These are phyloP conservation scores for Pterostichus madidus DNA, from an alignment of 2,888 invertebrate genomes.

Conservation along the genomic window DNA sequence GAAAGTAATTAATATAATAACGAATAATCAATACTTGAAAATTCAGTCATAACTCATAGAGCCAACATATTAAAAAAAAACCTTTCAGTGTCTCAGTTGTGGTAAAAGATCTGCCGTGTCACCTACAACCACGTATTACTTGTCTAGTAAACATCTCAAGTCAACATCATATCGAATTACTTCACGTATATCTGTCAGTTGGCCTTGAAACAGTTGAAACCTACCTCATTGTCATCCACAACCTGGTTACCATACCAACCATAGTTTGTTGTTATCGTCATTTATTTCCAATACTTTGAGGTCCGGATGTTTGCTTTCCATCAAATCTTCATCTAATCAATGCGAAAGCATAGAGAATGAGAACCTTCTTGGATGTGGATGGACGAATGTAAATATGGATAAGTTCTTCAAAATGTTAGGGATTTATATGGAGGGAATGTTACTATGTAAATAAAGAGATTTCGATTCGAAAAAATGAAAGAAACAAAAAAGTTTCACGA, in stretches of 20 bases:
- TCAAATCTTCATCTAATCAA: background rate
- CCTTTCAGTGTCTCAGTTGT: background rate
- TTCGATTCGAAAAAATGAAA: background rate
- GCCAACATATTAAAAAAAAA: background rate
- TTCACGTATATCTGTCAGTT: slow-evolving; percentile 12
- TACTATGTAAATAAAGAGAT: slow-evolving; percentile 27
- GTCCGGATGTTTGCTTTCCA: slow-evolving; percentile 11
- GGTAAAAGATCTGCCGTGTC: slow-evolving; percentile 41
- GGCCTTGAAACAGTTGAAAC: slow-evolving; percentile 33
- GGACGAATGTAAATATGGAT: slow-evolving; percentile 59
- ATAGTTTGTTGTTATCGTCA: background rate
- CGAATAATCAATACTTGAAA: too few species aligned
- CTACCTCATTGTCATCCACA: background rate
- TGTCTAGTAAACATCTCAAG: slow-evolving; percentile 18
- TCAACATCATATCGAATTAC: slow-evolving; percentile 35
- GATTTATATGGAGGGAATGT: slow-evolving; percentile 8
- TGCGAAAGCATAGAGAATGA: too few species aligned
- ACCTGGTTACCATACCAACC: background rate
- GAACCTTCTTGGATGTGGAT: background rate
- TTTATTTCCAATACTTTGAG: background rate
- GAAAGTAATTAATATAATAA: too few species aligned
- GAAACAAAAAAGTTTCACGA: slow-evolving; percentile 3
- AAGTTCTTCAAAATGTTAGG: slow-evolving; percentile 18
- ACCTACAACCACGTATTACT: slow-evolving; percentile 18
- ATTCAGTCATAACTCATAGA: background rate